These are phyloP conservation scores for Hipposideros armiger DNA, from an alignment of 2,113 vertebrate species.

Conservation along the genomic window DNA sequence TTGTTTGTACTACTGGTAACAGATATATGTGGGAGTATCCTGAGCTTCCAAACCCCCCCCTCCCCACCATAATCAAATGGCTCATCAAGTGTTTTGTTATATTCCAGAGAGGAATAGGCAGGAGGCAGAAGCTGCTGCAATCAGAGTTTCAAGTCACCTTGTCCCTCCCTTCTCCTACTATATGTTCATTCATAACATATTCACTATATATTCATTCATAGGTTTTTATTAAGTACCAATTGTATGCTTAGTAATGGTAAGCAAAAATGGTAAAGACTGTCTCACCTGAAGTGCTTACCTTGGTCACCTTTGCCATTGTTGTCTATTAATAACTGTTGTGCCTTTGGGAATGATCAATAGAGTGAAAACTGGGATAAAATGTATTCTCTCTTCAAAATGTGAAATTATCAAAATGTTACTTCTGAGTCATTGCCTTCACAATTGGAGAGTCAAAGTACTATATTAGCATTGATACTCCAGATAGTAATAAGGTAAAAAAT, in stretches of 20 bases:
- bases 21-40: not conserved
- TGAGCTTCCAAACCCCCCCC: not conserved
- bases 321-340: not conserved
- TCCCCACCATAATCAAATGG: not conserved
- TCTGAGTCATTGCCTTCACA: not conserved
- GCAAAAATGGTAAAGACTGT: not conserved
- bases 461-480: not conserved
- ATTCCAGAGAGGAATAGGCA: not conserved
- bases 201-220: not conserved
- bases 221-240: not conserved
- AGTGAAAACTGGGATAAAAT: conserved; percentile 2
- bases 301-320: not conserved
- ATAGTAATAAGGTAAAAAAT: not conserved
- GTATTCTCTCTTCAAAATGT: not conserved
- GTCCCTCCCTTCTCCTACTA: not conserved
- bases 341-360: not conserved
- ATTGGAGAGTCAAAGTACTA: not conserved
- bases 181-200: not conserved
- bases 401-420: not conserved
- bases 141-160: not conserved
- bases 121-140: not conserved
- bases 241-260: not conserved
- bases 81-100: not conserved
- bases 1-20: not conserved
- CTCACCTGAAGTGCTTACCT: not conserved